Percentiles rank a stretch among this genome's conserved stretches.
Evolutionary conservation across 2,113 vertebrate species (phyloP).

Genomic region (Edolisoma coerulescens): DNA sequence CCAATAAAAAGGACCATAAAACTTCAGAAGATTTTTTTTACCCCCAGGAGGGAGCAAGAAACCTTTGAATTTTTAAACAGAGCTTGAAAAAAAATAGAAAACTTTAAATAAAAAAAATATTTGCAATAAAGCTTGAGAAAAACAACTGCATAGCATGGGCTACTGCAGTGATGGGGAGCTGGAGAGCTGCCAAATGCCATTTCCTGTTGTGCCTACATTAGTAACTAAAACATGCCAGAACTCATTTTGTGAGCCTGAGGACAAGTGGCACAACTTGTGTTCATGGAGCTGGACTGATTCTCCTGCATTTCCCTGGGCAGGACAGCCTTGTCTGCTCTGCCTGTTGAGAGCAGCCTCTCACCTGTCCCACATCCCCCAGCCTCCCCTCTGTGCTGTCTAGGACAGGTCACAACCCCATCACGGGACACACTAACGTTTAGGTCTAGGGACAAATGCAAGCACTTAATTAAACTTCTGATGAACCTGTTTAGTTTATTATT

Average conservation of each 20-base stretch:
- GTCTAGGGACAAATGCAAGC: background rate
- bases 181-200: background rate
- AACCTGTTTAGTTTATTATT: background rate
- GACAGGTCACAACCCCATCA: background rate
- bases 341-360: background rate
- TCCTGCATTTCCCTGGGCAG: background rate
- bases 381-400: background rate
- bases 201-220: background rate
- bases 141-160: background rate
- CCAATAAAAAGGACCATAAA: background rate
- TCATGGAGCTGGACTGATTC: background rate
- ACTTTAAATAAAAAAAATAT: background rate
- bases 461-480: background rate
- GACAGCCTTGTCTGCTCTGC: background rate
- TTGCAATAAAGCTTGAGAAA: background rate
- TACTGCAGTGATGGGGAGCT: background rate
- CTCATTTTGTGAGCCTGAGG: background rate
- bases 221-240: background rate
- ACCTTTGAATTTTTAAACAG: background rate
- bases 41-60: background rate
- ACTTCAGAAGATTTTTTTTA: background rate
- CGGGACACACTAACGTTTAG: fast-evolving
- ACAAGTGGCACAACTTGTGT: background rate
- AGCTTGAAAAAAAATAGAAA: background rate
- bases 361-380: fast-evolving